Conservation (phyloP, 2,113 vertebrate genomes). For the Ptyas mucosa region DNA sequence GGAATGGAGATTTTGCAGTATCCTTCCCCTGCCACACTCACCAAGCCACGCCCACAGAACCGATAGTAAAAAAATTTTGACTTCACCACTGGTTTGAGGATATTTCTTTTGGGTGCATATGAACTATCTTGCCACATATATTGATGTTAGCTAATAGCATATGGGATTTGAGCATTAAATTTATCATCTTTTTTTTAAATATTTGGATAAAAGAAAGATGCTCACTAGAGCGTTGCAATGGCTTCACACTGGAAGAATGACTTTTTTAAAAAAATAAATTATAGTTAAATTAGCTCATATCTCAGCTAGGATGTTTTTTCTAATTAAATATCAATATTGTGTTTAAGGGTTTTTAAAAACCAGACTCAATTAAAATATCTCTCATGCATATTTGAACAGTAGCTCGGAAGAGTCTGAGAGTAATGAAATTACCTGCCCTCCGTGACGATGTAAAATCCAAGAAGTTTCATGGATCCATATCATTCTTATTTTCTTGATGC, state of each 20-base stretch:
- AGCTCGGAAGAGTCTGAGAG: neutral
- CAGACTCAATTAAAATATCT: neutral
- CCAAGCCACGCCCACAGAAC: no score
- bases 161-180: neutral
- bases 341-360: neutral
- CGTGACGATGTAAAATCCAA: neutral
- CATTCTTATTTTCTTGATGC: neutral
- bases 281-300: neutral
- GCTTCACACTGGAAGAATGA: neutral
- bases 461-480: neutral
- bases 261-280: no score
- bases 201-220: neutral
- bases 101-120: neutral
- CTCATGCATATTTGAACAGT: neutral
- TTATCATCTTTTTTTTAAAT: neutral
- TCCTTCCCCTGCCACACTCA: no score
- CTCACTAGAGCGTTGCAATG: neutral
- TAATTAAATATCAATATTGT: neutral
- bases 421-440: neutral
- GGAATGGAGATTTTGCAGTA: no score
- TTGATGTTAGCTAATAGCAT: neutral
- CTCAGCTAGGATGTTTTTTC: neutral
- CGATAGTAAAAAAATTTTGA: no score
- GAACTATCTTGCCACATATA: neutral
- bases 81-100: neutral